These are phyloP conservation scores for Uropetala carovei DNA, from an alignment of 2,888 invertebrate genomes.

Conservation along the genomic window DNA sequence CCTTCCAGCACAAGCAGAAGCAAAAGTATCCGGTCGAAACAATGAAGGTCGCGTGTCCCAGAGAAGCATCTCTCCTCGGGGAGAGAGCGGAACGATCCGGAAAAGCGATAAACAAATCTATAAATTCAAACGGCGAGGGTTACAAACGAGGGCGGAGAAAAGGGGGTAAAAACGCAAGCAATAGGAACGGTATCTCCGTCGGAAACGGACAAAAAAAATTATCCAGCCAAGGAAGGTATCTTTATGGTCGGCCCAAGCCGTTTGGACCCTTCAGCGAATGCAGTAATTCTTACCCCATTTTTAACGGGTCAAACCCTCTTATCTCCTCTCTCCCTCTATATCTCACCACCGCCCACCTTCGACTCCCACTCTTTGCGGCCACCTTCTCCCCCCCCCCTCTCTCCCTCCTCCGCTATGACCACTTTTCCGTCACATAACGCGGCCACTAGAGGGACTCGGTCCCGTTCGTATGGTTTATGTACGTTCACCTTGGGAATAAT, in stretches of 20 bases:
- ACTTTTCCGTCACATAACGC: not conserved
- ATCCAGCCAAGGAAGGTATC: conserved; percentile 39
- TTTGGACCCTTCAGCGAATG: conserved; percentile 57
- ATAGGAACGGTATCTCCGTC: conserved; percentile 20
- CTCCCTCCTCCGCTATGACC: not conserved
- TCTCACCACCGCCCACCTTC: not conserved
- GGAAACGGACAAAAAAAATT: not conserved
- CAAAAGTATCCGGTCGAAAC: not conserved
- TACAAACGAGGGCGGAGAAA: conserved; percentile 32
- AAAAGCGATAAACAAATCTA: not conserved
- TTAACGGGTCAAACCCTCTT: not conserved
- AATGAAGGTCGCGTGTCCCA: not conserved
- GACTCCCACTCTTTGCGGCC: not conserved
- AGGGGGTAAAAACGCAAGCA: not conserved
- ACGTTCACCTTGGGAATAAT: conserved; percentile 19
- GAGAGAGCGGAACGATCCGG: not conserved
- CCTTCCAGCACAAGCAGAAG: not conserved
- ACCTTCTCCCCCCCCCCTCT: not conserved
- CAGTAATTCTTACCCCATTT: conserved; percentile 56
- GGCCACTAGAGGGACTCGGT: not conserved
- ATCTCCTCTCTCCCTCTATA: not conserved
- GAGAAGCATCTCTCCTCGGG: not conserved
- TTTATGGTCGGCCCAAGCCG: conserved; percentile 32
- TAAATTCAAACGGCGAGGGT: not conserved
- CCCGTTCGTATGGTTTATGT: not conserved